Conservation (phyloP, 2,113 vertebrate genomes). For the Periophthalmus modestus region DNA sequence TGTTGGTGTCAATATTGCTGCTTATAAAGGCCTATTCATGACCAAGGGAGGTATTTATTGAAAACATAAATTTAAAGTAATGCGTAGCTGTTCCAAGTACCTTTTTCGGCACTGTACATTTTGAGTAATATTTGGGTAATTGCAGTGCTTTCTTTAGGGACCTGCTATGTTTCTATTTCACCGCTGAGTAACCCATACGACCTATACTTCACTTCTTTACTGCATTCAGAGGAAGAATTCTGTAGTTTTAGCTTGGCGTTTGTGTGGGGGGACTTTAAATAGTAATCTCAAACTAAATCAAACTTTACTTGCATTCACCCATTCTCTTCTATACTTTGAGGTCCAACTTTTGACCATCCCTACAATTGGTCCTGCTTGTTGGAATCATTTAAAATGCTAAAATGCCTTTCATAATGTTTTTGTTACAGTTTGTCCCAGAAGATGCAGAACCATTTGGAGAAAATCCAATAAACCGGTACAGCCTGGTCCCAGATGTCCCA, state of each 20-base stretch:
- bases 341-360: neutral
- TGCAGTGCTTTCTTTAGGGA: neutral
- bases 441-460: constrained; percentile 9
- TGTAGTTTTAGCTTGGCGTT: neutral
- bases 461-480: constrained; percentile 2
- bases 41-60: neutral
- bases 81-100: neutral
- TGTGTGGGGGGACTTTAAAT: neutral
- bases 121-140: neutral
- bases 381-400: neutral
- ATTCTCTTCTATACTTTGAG: neutral
- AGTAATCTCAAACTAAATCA: neutral
- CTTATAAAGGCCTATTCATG: neutral
- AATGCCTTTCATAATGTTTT: neutral
- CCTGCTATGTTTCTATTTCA: neutral
- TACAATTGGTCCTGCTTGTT: too few relatives aligned
- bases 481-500: neutral
- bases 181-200: neutral
- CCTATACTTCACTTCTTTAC: neutral
- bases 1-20: too few relatives aligned
- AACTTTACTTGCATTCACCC: neutral
- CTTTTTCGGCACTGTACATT: neutral
- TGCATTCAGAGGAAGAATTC: neutral
- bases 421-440: neutral
- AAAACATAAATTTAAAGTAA: neutral